Evolutionary conservation across 2,888 invertebrate genomes (phyloP).

Genomic region (Himalopsyche tibetana): DNA sequence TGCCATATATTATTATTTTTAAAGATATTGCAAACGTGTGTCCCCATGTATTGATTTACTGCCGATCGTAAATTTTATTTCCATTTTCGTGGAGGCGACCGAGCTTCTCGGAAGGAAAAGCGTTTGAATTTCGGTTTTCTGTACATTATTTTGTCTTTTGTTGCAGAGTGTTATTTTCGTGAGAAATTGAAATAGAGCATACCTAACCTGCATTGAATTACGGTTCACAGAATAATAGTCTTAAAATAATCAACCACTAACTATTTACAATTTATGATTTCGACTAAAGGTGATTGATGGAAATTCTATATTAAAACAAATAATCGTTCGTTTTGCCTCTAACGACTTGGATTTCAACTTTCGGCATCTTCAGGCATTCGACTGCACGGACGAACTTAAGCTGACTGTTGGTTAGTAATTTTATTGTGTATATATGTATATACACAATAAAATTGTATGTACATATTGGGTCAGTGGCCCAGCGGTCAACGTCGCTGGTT

Average conservation of each 20-base stretch:
- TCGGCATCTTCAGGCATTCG: background rate
- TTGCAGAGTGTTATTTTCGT: background rate
- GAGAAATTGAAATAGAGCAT: background rate
- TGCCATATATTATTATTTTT: slow-evolving; percentile 21
- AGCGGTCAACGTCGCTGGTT: no score
- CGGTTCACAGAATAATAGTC: background rate
- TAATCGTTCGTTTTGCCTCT: no score
- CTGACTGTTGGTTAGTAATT: no score
- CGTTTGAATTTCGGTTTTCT: slow-evolving; percentile 11
- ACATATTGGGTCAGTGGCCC: no score
- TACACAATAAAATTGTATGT: no score
- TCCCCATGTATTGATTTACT: slow-evolving; percentile 20
- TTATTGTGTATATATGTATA: no score
- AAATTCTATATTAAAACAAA: no score
- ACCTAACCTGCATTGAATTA: background rate
- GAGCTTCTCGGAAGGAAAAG: background rate
- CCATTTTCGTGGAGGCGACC: background rate
- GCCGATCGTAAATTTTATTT: background rate
- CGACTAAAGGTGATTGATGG: no score
- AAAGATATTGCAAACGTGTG: slow-evolving; percentile 12
- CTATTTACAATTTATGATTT: no score
- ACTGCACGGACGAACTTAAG: no score
- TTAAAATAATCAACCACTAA: no score
- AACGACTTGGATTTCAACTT: background rate
- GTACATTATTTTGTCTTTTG: background rate